Conservation (phyloP, 2,797 vertebrate species). For the Galago senegalensis region DNA sequence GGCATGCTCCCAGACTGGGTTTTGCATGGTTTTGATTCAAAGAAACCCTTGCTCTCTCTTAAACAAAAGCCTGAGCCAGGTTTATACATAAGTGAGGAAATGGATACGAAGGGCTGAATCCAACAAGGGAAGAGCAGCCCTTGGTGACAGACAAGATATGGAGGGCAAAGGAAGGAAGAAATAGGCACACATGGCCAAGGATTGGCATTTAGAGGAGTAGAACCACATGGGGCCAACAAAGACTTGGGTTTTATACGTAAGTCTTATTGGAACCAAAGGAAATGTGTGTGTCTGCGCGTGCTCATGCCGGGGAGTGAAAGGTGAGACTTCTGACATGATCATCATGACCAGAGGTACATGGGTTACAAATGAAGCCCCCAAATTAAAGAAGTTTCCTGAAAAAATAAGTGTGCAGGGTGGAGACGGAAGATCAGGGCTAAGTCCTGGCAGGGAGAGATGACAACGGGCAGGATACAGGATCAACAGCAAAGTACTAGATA, state of each 20-base stretch:
- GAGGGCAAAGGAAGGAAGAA: not conserved
- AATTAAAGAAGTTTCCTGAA: slow-evolving; percentile 19
- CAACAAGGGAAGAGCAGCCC: not conserved
- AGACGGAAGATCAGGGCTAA: not conserved
- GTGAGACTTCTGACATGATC: not conserved
- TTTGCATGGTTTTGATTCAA: not conserved
- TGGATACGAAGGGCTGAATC: not conserved
- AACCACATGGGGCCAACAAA: not conserved
- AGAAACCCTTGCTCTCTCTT: not conserved
- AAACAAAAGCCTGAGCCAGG: not conserved
- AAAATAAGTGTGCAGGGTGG: not conserved
- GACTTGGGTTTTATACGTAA: not conserved
- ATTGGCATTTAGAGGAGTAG: not conserved
- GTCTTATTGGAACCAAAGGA: not conserved
- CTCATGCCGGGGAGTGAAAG: not conserved
- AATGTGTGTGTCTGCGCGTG: not conserved
- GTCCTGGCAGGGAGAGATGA: not conserved
- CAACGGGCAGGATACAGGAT: not conserved
- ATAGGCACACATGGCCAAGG: not conserved
- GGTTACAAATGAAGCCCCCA: not conserved
- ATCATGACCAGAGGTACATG: not conserved
- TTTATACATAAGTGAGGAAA: not conserved
- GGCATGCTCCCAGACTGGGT: not conserved
- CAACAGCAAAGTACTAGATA: not conserved
- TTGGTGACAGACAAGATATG: not conserved